Conservation (phyloP, 2,888 invertebrate species). For the Patella caerulea region DNA sequence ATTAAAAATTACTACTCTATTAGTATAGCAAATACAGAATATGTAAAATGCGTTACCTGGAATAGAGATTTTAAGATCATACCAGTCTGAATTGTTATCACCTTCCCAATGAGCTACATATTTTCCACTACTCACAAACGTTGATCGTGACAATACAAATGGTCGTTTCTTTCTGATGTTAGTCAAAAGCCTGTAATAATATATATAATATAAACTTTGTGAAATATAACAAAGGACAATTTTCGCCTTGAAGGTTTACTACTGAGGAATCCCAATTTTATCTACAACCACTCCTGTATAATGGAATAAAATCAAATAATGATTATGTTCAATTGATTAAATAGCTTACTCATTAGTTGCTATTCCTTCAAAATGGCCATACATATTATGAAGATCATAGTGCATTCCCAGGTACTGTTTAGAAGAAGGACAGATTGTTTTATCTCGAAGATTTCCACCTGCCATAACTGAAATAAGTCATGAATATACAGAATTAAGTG, state of each 20-base stretch:
- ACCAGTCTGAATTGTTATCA: constrained; percentile 73
- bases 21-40: too few relatives aligned
- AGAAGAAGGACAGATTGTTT: constrained; percentile 87
- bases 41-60: constrained; percentile 38
- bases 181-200: constrained; percentile 39
- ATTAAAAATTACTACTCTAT: too few relatives aligned
- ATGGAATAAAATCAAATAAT: too few relatives aligned
- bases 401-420: constrained; percentile 77
- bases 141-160: constrained; percentile 81
- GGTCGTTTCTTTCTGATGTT: constrained; percentile 47
- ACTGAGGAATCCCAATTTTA: too few relatives aligned
- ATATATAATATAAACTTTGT: not conserved
- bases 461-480: constrained; percentile 29
- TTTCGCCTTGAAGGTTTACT: too few relatives aligned
- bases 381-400: constrained; percentile 71
- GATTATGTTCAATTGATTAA: too few relatives aligned
- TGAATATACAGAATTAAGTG: not conserved
- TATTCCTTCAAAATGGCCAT: constrained; percentile 74
- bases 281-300: too few relatives aligned
- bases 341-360: constrained; percentile 52
- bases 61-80: constrained; percentile 77
- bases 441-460: constrained; percentile 70
- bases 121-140: constrained; percentile 82
- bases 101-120: constrained; percentile 75
- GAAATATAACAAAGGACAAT: too few relatives aligned